Percentiles rank a stretch among this genome's conserved stretches.
Conservation (phyloP, 23 tunicate genomes). For the Ciona savignyi region DNA sequence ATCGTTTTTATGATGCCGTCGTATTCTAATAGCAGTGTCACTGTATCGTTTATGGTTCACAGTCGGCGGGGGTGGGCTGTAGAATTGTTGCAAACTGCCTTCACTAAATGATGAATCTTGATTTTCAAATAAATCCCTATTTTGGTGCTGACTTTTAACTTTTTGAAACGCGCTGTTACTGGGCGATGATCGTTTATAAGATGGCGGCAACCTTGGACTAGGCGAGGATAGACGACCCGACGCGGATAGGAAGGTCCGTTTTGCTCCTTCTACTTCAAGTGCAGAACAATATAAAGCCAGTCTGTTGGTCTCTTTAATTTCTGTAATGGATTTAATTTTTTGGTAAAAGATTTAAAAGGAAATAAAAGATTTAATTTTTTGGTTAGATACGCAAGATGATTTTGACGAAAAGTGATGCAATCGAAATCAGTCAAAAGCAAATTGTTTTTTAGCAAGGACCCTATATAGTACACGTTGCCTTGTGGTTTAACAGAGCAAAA, state of each 20-base stretch:
- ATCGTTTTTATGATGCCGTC: not conserved
- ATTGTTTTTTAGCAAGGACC: too few species aligned
- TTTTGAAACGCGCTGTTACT: not conserved
- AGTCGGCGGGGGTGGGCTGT: not conserved
- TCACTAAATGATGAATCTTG: not conserved
- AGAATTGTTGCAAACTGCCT: not conserved
- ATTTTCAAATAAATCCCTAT: not conserved
- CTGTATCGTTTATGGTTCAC: not conserved
- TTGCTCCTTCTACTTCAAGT: conserved; percentile 21
- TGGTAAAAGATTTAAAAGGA: too few species aligned
- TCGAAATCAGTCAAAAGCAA: too few species aligned
- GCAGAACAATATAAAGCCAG: conserved; percentile 47
- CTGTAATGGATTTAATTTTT: conserved; percentile 6
- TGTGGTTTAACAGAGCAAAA: too few species aligned
- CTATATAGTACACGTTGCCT: too few species aligned
- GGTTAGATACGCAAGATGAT: too few species aligned
- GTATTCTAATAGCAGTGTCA: not conserved
- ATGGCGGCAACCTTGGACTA: not conserved
- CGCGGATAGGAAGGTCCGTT: conserved; percentile 38
- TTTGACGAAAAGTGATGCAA: too few species aligned
- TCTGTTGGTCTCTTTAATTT: conserved; percentile 20
- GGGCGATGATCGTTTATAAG: not conserved
- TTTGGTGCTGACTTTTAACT: not conserved
- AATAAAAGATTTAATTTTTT: not conserved
- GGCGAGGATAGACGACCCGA: conserved; percentile 1